A percentile compares a stretch with the other conserved stretches of the same genome.
phyloP scores from a whole-genome alignment of 2,113 vertebrate species.

The Microtus ochrogaster region DNA sequence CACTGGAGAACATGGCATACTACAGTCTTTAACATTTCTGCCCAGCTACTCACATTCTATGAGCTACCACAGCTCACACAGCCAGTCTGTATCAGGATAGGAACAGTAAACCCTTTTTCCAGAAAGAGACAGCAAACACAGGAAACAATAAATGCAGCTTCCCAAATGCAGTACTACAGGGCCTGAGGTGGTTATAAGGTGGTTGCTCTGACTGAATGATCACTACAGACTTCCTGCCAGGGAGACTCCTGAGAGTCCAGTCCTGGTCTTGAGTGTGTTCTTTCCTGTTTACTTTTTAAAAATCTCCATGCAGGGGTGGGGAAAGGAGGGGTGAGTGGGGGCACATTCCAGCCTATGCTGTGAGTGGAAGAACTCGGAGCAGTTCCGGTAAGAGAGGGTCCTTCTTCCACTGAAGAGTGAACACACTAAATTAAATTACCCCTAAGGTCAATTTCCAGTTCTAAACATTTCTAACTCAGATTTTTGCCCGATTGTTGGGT shows the following conservation, averaged over 20 bases:
- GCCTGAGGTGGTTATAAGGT: neutral
- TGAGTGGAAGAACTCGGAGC: neutral
- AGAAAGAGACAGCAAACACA: neutral
- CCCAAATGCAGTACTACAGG: neutral
- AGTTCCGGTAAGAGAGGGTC: slow-evolving; percentile 50
- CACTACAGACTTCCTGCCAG: neutral
- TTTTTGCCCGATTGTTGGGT: slow-evolving; percentile 59
- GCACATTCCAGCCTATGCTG: slow-evolving; percentile 18
- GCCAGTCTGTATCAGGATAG: neutral
- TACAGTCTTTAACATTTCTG: neutral
- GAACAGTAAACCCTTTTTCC: neutral
- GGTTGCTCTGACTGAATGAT: neutral
- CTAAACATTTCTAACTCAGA: slow-evolving; percentile 50
- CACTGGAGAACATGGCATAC: neutral
- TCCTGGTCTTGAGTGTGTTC: neutral
- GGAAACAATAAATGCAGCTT: neutral
- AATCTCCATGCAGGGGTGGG: neutral
- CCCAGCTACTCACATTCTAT: neutral
- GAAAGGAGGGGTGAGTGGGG: neutral
- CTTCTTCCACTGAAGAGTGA: slow-evolving; percentile 50
- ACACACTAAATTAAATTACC: slow-evolving; percentile 44
- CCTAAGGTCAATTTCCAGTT: slow-evolving; percentile 68
- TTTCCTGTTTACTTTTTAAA: slow-evolving; percentile 32
- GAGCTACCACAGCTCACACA: neutral
- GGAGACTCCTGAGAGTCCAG: neutral